Evolutionary conservation across 2,888 invertebrate species (phyloP), one percentile per base, ranked within the genome.

Genomic region (Acanthosepion pharaonis): DNA sequence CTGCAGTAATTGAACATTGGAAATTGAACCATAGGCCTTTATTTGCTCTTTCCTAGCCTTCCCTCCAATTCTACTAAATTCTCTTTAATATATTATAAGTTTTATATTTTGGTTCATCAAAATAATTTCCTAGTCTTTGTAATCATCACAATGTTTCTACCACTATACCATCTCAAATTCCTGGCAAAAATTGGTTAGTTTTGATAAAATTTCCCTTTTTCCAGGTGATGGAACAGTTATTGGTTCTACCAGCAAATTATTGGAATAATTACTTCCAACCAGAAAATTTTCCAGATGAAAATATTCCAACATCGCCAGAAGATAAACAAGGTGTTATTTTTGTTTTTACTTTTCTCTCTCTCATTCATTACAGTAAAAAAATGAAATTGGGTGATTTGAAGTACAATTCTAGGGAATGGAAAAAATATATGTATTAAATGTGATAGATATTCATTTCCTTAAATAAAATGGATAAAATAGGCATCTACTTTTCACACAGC

Each of bases 181-280:
- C 64, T 5, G 28, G 1, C n/a, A 78, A 78, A 15, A 78, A 78
- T 78, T 23, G 9, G 3, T 78, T 25, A 78, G n/a, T n/a, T n/a
- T 78, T 42, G 20, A 93, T 5, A 51, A n/a, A 51, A 48, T 94
- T 33, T 53, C 55, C 15, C 53, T 94, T 48, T 64, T 91, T 95
- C 18, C 95, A 97, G 97, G 97, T 96, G 51, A 96, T 97, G 96
- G 96, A 97, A 59, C 95, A 95, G 55, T 94, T 97, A 91, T 95
- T 97, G 95, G 96, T 96, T 94, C 95, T 97, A 18, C 96, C 96
- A 15, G 95, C 95, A 93, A 96, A 96, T 94, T 97, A 96, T 95
- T 97, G 97, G 97, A 96, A 96, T 94, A 95, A 95, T 53, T 96
- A 96, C 94, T 95, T 97, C 91, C 96, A 96, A 94, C 95, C 96